Evolutionary conservation across 53 echinoderm and acorn worm species (phyloP), one percentile per base, ranked within the genome.

Genomic region (Holothuria leucospilota): DNA sequence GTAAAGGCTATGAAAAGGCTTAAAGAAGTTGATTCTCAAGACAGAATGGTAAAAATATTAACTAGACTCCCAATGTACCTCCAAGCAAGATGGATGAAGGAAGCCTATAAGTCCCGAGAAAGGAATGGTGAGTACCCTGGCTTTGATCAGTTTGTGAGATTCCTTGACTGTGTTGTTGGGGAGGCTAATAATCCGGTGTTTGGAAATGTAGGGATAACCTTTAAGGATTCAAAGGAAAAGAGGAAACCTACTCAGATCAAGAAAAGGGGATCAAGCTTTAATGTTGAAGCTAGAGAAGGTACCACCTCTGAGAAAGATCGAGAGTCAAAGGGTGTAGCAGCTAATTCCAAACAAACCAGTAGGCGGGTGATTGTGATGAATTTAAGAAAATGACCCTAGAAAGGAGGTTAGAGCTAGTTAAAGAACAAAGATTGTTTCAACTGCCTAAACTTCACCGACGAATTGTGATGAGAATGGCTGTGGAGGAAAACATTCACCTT

Each of bases 371-470:
- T 52, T 13, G 15, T 14, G 52, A 52, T 52, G 15, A 52, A 10
- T 52, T 52, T 10, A 52, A 13, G 52, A 14, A 52, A 14, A 52
- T 52, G 84, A 46, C 68, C 8, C 78, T 87, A 12, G 59, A 87
- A 61, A 73, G 86, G 16, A 21, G 91, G 59, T 30, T 87, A 41
- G 73, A 73, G 69, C 21, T 87, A 64, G 77, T 88, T 20, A 87
- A 73, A 34, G 52, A 74, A 26, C 87, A 87, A n/a, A 56, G 84
- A 63, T 7, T 87, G 87, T 28, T 85, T 78, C 70, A 85, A 79
- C 80, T 90, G 80, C 68, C 18, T 82, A 58, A 68, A 78, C 21
- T 73, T 56, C 39, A 75, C 41, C 77, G 4, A 63, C 42, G 63
- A 41, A 20, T 24, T 87, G 87, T 77, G 64, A 79, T 25, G 51